A percentile compares a stretch with the other conserved stretches of the same genome.
These are phyloP conservation scores for Eurytoma californica DNA, from an alignment of 2,888 invertebrate genomes.

Conservation along the genomic window DNA sequence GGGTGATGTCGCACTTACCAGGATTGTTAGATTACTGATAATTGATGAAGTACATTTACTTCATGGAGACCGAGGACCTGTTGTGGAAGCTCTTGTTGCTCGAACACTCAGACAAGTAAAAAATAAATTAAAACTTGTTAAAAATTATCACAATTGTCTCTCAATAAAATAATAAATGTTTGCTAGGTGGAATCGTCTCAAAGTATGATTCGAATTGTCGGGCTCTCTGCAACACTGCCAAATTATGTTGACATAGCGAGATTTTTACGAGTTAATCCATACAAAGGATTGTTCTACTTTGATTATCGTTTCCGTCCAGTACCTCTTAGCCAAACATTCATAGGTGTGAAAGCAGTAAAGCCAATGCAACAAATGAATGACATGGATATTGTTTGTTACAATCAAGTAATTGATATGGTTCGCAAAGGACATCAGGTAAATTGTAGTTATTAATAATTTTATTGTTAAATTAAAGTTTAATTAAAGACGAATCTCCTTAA, in stretches of 20 bases:
- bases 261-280: conserved; percentile 95
- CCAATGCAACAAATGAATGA: conserved; percentile 81
- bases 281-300: conserved; percentile 94
- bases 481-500: conserved; percentile 16
- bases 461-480: no score
- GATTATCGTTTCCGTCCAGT: conserved; percentile 96
- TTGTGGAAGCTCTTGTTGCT: conserved; percentile 97
- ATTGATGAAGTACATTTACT: conserved; percentile 98
- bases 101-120: conserved; percentile 90
- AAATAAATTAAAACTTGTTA: neutral
- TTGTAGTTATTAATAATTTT: neutral
- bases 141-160: neutral
- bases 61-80: conserved; percentile 97
- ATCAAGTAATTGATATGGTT: conserved; percentile 91
- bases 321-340: conserved; percentile 92
- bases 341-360: conserved; percentile 86
- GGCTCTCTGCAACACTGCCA: conserved; percentile 96
- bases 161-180: conserved; percentile 28
- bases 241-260: conserved; percentile 97
- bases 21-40: conserved; percentile 93
- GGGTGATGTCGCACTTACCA: conserved; percentile 91
- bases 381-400: conserved; percentile 95
- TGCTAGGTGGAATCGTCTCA: conserved; percentile 88
- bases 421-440: conserved; percentile 90
- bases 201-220: conserved; percentile 97